These are phyloP conservation scores for Hetaerina americana DNA, from an alignment of 1,140 invertebrate genomes.

Conservation along the genomic window DNA sequence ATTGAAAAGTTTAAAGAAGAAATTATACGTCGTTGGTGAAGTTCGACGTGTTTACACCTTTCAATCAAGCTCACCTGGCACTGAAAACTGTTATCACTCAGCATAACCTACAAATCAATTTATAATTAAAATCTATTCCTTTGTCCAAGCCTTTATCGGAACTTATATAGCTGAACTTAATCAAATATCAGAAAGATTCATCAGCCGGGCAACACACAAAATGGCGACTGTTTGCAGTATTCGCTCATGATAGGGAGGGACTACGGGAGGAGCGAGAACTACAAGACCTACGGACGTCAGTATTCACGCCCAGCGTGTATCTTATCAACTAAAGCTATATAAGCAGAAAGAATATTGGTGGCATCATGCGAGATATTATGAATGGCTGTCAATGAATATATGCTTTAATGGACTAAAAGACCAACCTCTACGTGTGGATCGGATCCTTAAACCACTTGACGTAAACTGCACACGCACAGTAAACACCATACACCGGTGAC, in stretches of 20 bases:
- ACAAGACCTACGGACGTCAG: neutral
- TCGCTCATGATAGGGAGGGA: neutral
- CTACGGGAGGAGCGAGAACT: neutral
- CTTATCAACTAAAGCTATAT: no score
- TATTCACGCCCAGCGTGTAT: neutral
- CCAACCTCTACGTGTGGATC: constrained; percentile 10
- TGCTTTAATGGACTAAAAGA: neutral
- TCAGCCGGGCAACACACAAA: constrained; percentile 15
- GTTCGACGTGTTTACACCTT: neutral
- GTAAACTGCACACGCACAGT: constrained; percentile 15
- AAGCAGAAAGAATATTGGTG: neutral
- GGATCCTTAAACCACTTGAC: constrained; percentile 13
- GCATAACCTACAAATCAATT: neutral
- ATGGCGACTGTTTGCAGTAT: constrained; percentile 11
- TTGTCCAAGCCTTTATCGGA: neutral
- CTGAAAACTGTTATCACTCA: neutral
- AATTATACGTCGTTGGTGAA: neutral
- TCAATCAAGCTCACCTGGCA: neutral
- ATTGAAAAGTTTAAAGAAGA: no score
- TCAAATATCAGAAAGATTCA: constrained; percentile 4
- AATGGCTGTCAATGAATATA: neutral
- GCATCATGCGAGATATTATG: neutral
- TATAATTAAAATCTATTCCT: neutral
- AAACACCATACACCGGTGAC: constrained; percentile 15
- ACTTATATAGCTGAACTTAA: neutral